Evolutionary conservation across 1,140 invertebrate genomes (phyloP), one percentile per base, ranked within the genome.

Genomic region (Saccostrea glomerata): DNA sequence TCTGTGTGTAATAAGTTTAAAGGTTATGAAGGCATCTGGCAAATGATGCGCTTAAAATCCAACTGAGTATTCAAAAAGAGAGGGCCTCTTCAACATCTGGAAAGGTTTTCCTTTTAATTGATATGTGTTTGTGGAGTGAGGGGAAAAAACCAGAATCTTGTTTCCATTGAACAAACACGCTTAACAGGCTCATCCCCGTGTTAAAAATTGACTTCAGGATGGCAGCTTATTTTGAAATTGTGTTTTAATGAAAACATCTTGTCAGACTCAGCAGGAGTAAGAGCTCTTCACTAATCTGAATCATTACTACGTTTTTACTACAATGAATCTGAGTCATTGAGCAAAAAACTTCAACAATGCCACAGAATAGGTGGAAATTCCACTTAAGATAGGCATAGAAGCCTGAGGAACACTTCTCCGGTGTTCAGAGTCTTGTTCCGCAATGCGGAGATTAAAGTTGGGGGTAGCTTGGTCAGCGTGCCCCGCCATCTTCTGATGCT

Each of bases 31-130:
- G 25, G 23, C 70, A 77, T 77, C 70, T 77, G 70, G 70, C 25
- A 77, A 13, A 36, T 15, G 25, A 30, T 9, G 23, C 23, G 30
- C 25, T 77, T 17, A 7, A 77, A 77, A 12, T 30, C 25, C 11
- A 77, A 77, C 25, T 36, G 70, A 30, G 70, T 36, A 30, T 17
- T 47, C 15, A 30, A 30, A 15, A 36, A 1, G 30, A 77, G 70
- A 77, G 25, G 25, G n/a, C n/a, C 70, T 25, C 25, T 15, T 30
- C 25, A 77, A 77, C 70, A 77, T 77, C 70, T 77, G 70, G 25
- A 7, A 77, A 30, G 25, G 5, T 77, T 30, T 77, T 77, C 25
- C 25, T 77, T 77, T 77, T 77, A 77, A 77, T 77, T 77, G 70
- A 77, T 30, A 77, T 77, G 70, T 77, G 30, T 30, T 20, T 23